Base-by-base conservation (phyloP, 2,888 invertebrate genomes). In the Lasioglossum leucozonium region DNA sequence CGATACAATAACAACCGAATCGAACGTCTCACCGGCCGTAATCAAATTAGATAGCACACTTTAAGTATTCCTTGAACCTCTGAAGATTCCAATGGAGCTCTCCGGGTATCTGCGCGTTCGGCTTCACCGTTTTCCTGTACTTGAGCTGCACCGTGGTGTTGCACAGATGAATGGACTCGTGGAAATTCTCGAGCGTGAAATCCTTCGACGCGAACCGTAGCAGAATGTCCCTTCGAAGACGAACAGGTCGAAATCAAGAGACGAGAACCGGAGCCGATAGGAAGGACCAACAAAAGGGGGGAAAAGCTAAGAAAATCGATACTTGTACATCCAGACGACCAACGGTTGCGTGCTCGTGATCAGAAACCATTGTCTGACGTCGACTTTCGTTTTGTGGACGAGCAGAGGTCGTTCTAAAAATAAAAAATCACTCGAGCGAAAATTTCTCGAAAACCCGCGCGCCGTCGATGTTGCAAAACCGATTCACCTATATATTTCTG, bases 61-160 rank as follows among this genome's bases (percentile, higher is more conserved):
- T 86, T 10, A 90, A 74, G 37, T 90, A 90, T 76, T 90, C 82
- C 22, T 84, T 87, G 69, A 90, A 90, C n/a, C 86, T 74, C 77
- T 90, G 83, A 47, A 90, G 90, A 81, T 90, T 88, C 90, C 90
- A 90, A 3, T 90, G 90, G 69, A 89, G 83, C 26, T 90, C 87
- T 10, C 47, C 30, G 10, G 90, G 90, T 75, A 90, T 73, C 22
- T 73, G 44, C 4, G 73, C 18, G 51, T 86, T 86, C 18, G 82
- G 73, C 51, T 42, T 73, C 2, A 88, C 37, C 5, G 77, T 84
- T 44, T 88, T 85, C 16, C 90, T 81, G 18, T 90, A 90, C n/a
- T 86, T 90, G 4, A 89, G 10, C 55, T 90, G 90, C 55, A 90
- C 90, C 11, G 90, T 90, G 1, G 90, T 90, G 26, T 90, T 90